Evolutionary conservation across 2,888 invertebrate genomes (phyloP).

Genomic region (Smittia sp.): DNA sequence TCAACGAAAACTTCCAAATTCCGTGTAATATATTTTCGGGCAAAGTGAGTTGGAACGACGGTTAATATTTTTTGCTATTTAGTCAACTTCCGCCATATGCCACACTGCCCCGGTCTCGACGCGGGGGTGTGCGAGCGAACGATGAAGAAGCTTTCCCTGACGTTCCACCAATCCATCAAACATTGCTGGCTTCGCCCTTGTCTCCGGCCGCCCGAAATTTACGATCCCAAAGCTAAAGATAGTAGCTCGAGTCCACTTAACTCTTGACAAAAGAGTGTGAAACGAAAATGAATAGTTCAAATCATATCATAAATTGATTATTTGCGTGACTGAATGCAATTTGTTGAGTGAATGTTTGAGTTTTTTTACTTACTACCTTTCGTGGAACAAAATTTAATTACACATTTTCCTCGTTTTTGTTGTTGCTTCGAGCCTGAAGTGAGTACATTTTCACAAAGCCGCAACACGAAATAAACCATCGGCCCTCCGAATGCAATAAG

Average conservation of each 20-base stretch:
- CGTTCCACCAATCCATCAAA: background rate
- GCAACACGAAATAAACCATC: conserved; percentile 35
- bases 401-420: conserved; percentile 23
- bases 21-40: background rate
- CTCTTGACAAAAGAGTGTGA: conserved; percentile 37
- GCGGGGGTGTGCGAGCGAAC: background rate
- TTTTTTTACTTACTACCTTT: background rate
- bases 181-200: background rate
- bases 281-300: conserved; percentile 41
- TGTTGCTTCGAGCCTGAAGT: conserved; percentile 8
- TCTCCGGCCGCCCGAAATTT: background rate
- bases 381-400: conserved; percentile 37
- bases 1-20: background rate
- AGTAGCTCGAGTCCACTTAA: background rate
- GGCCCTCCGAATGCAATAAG: conserved; percentile 21
- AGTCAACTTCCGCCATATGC: conserved; percentile 39
- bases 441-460: conserved; percentile 3
- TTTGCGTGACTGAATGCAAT: conserved; percentile 41
- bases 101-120: background rate
- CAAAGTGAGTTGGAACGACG: background rate
- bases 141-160: background rate
- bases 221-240: background rate
- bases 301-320: conserved; percentile 41
- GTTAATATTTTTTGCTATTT: conserved; percentile 33
- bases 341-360: conserved; percentile 22